Base-by-base conservation (phyloP, 2,888 invertebrate genomes). In the Gandaritis pyraliata region DNA sequence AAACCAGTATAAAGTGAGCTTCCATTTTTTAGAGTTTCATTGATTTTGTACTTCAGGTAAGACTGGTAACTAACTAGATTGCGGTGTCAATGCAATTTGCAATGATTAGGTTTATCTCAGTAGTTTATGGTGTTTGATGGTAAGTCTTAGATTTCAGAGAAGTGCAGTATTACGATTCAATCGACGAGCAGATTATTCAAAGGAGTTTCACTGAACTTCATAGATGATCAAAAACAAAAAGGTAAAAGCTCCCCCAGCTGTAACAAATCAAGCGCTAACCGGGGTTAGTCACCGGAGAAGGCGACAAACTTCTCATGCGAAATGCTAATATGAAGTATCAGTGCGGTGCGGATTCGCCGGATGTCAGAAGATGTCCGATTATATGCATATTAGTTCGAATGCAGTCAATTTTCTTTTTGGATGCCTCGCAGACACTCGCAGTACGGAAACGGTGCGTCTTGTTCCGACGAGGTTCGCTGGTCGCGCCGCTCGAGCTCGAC, bases 321-420 rank as follows among this genome's bases (percentile, higher is more conserved):
- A 64, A 67, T 66, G 65, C 64, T 66, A 67, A 66, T 65, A 29
- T 64, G 46, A 43, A 61, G 49, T 62, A 64, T 68, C 61, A 59
- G 33, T 52, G 51, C 52, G 58, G 33, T 52, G 51, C 52, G 58
- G 58, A 55, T 59, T 70, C 75, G 62, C 74, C 80, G 83, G 83
- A 83, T 78, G 81, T 75, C 78, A 78, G 74, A 75, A 79, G 80
- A 83, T 85, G 77, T 80, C 72, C 74, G 81, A 87, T 85, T 85
- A 82, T 78, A 83, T 85, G 85, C 79, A 83, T 79, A 83, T 85
- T 82, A 80, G 76, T 71, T 72, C 72, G 70, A 78, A 76, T 76
- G 79, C 79, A 81, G 74, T 78, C 75, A 82, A 81, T 82, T 81
- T 82, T 80, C 76, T 78, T 80, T 78, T 73, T 79, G 64, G 72